Evolutionary conservation across 2,797 vertebrate species (phyloP).

Genomic region (Rhinatrema bivittatum): DNA sequence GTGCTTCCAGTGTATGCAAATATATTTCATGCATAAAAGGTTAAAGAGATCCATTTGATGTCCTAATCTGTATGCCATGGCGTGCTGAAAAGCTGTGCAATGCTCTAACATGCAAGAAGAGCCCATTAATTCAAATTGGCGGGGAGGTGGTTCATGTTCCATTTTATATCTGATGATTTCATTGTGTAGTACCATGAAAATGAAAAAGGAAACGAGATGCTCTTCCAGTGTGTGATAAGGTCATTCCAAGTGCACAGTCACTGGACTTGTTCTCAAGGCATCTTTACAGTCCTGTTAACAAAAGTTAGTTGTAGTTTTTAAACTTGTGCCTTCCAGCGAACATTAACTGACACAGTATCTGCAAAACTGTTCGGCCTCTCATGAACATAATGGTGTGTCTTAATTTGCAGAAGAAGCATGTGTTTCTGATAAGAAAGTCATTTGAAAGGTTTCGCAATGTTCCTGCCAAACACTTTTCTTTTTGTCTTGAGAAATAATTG

Average conservation of each 20-base stretch:
- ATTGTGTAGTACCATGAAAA: conserved; percentile 17
- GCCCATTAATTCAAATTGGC: conserved; percentile 34
- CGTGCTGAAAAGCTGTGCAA: conserved; percentile 11
- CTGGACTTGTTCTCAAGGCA: conserved; percentile 58
- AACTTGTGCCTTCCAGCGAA: conserved; percentile 8
- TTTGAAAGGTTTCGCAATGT: conserved; percentile 64
- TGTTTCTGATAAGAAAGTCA: conserved; percentile 76
- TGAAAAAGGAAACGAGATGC: neutral
- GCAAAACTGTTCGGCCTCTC: conserved; percentile 37
- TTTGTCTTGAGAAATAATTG: conserved; percentile 68
- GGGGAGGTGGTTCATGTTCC: conserved; percentile 3
- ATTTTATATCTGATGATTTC: conserved; percentile 23
- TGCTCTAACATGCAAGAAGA: conserved; percentile 28
- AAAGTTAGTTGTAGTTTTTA: conserved; percentile 50
- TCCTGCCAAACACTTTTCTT: conserved; percentile 62
- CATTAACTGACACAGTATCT: conserved; percentile 16
- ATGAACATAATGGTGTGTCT: conserved; percentile 62
- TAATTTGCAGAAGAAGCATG: conserved; percentile 60
- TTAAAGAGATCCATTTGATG: too few species aligned
- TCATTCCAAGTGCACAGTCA: conserved; percentile 62
- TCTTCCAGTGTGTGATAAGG: conserved; percentile 44
- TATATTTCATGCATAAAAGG: too few species aligned
- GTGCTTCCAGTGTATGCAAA: too few species aligned
- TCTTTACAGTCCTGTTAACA: conserved; percentile 54
- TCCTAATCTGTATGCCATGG: too few species aligned